These are phyloP conservation scores for Hydractinia echinata DNA, from an alignment of 30 jellyfish, hydroid and myxozoan genomes.

Conservation along the genomic window DNA sequence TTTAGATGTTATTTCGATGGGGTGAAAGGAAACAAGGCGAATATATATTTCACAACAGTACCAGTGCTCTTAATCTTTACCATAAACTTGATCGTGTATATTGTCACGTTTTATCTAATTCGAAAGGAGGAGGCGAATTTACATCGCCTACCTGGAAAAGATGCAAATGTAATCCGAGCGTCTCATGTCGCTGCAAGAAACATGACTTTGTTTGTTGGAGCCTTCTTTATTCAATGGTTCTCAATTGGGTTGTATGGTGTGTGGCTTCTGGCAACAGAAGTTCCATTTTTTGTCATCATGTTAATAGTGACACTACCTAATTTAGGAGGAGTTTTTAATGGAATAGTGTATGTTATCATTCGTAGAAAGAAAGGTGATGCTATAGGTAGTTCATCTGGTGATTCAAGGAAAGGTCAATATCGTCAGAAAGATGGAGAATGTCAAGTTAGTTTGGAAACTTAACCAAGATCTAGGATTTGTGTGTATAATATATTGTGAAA, in stretches of 20 bases:
- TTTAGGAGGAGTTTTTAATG: not conserved
- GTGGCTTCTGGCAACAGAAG: not conserved
- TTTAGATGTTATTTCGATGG: not conserved
- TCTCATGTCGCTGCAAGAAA: not conserved
- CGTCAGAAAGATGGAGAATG: too few species aligned
- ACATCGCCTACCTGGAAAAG: not conserved
- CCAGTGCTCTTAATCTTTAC: not conserved
- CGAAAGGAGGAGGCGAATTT: not conserved
- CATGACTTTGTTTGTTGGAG: not conserved
- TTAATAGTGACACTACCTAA: not conserved
- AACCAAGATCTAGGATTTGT: too few species aligned
- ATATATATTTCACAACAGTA: not conserved
- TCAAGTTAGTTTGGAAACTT: too few species aligned
- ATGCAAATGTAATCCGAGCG: slow-evolving; percentile 9
- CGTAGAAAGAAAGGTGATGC: not conserved
- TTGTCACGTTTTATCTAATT: not conserved
- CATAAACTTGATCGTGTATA: not conserved
- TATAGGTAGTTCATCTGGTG: too few species aligned
- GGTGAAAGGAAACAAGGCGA: not conserved
- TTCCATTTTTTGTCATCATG: not conserved
- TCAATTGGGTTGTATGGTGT: not conserved
- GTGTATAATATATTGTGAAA: too few species aligned
- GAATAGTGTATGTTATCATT: not conserved
- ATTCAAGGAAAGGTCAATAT: too few species aligned
- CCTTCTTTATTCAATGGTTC: not conserved